Base-by-base conservation (phyloP, 2,113 vertebrate species). In the Passerina amoena region DNA sequence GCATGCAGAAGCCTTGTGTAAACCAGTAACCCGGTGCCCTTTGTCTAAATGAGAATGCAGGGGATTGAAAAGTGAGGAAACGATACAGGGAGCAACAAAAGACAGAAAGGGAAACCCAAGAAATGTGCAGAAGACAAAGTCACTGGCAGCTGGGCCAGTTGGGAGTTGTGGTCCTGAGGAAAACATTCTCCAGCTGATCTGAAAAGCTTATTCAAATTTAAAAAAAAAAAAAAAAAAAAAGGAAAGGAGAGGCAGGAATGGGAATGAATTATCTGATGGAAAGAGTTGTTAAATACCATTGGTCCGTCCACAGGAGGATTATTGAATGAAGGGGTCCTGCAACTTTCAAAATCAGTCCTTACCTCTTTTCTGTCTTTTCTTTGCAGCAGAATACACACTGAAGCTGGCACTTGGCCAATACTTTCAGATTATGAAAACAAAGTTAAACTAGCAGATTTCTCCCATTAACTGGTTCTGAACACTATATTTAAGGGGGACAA, bases 381-480 rank as follows among this genome's bases (percentile, higher is more conserved):
- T 92, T 83, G 60, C 53, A 48, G 31, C 0, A 3, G 14, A 6
- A 3, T 47, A 37, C 7, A 85, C 31, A 15, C 50, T 0, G 0
- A 86, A 80, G 12, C 42, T 92, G 59, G 33, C 35, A 40, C 47
- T 69, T 28, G 19, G 60, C 56, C 68, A 90, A 9, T 48, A 81
- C 12, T 86, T 82, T 77, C 54, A 77, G 30, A 64, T 3, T 1
- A 60, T 31, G 10, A 81, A 86, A 81, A 70, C 66, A 81, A 88
- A 80, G 22, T 78, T 71, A 20, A 53, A 77, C 1, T 30, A 59
- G 44, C 23, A 69, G 38, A 68, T 85, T 92, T 3, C 44, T 31
- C 19, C 6, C 47, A 44, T 71, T 47, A 56, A 10, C 60, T 81
- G 31, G 3, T 81, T 72, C 65, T 54, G 17, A 73, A 10, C 50